Conservation (phyloP, 1,140 invertebrate genomes). For the Drosophila kikkawai region DNA sequence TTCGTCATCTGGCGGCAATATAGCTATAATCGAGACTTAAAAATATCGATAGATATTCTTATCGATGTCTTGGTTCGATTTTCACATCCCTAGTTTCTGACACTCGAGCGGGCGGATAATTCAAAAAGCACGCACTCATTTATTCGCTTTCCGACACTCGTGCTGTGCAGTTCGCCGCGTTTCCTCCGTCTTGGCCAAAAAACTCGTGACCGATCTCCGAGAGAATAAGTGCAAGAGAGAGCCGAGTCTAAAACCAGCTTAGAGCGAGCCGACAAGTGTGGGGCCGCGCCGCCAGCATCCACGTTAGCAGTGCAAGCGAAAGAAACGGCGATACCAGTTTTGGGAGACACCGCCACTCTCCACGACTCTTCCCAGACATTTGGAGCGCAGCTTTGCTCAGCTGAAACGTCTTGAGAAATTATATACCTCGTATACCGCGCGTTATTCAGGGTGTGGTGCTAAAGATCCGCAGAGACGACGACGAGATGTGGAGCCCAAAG, state of each 20-base stretch:
- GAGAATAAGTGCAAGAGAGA: constrained; percentile 37
- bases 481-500: constrained; percentile 54
- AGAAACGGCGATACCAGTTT: constrained; percentile 61
- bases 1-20: no score
- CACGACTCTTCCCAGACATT: constrained; percentile 8
- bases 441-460: constrained; percentile 70
- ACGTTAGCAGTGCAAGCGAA: constrained; percentile 51
- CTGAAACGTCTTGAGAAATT: constrained; percentile 42
- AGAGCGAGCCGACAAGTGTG: constrained; percentile 74
- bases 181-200: constrained; percentile 24
- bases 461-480: constrained; percentile 23
- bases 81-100: no score
- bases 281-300: constrained; percentile 63
- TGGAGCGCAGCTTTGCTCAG: constrained; percentile 50
- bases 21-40: no score
- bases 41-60: no score
- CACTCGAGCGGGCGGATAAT: no score
- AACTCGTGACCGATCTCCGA: constrained; percentile 37
- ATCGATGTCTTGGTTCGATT: no score
- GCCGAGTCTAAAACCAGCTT: constrained; percentile 63
- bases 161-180: constrained; percentile 49
- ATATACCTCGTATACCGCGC: constrained; percentile 41
- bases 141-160: constrained; percentile 47
- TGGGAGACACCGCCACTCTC: constrained; percentile 46
- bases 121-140: constrained; percentile 4